phyloP scores from a whole-genome alignment of 1,140 invertebrate species.

The Heliconius eleuchia region DNA sequence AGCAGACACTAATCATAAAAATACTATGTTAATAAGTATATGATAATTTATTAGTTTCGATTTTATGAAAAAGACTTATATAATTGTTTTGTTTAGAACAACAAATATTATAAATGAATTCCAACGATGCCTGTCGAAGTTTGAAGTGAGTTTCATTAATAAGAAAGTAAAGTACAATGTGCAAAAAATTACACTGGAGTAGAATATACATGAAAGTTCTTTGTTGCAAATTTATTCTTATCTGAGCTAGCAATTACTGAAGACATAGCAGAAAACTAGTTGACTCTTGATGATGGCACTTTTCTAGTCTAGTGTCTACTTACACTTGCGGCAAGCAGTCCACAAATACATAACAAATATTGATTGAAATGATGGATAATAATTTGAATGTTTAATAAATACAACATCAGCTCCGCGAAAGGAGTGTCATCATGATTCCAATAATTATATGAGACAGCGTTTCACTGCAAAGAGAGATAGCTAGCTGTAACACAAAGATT shows the following conservation, averaged over 20 bases:
- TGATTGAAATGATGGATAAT: conserved; percentile 70
- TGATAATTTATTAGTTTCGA: neutral
- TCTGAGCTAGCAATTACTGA: conserved; percentile 13
- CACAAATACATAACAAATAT: conserved; percentile 63
- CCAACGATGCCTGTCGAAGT: no score
- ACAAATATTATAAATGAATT: neutral
- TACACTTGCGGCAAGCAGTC: conserved; percentile 36
- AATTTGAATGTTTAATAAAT: conserved; percentile 56
- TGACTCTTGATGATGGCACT: conserved; percentile 40
- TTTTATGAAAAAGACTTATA: neutral
- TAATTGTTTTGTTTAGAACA: neutral
- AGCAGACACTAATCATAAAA: neutral
- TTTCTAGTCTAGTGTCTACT: conserved; percentile 35
- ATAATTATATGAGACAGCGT: conserved; percentile 45
- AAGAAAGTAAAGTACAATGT: no score
- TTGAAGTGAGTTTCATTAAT: neutral
- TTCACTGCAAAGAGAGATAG: conserved; percentile 45
- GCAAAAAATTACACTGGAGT: no score
- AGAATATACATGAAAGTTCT: neutral
- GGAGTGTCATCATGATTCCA: conserved; percentile 45
- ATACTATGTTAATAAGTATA: neutral
- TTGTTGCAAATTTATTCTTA: conserved; percentile 46
- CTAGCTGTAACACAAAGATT: conserved; percentile 49
- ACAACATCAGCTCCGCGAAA: conserved; percentile 43
- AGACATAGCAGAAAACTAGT: conserved; percentile 36